phyloP scores from a whole-genome alignment of 2,888 invertebrate genomes.

The Acleris holmiana region DNA sequence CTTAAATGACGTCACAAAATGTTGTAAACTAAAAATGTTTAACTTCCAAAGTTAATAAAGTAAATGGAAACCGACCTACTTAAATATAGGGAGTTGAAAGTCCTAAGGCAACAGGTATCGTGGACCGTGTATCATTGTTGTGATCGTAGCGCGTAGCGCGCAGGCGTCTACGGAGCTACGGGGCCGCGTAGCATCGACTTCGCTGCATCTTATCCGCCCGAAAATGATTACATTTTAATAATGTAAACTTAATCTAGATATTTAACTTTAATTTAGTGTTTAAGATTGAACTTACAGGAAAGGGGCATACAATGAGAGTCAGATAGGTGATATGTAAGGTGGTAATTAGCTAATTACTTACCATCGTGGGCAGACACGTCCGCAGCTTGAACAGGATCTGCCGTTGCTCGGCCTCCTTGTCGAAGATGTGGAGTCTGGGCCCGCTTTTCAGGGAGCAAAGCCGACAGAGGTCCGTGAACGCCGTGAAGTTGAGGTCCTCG shows the following conservation, averaged over 20 bases:
- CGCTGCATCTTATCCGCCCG: slow-evolving; percentile 22
- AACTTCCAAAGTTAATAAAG: neutral
- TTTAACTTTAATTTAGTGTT: no score
- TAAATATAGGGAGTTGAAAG: slow-evolving; percentile 21
- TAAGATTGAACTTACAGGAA: no score
- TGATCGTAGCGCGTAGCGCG: slow-evolving; percentile 70
- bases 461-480: slow-evolving; percentile 88
- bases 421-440: slow-evolving; percentile 88
- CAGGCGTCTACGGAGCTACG: slow-evolving; percentile 76
- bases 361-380: slow-evolving; percentile 88
- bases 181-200: slow-evolving; percentile 38
- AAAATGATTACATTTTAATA: slow-evolving; percentile 22
- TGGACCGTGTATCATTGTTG: slow-evolving; percentile 51
- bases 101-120: slow-evolving; percentile 62
- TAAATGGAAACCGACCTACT: neutral
- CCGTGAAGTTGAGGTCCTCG: slow-evolving; percentile 87
- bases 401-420: slow-evolving; percentile 88
- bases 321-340: no score
- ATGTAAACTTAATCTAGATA: neutral
- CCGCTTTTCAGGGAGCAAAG: slow-evolving; percentile 88
- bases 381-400: slow-evolving; percentile 88
- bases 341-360: slow-evolving; percentile 68
- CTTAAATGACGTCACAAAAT: neutral
- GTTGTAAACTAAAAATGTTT: neutral
- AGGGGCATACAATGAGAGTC: neutral